phyloP scores from a whole-genome alignment of 1,140 invertebrate species.

The Drosophila takahashii region DNA sequence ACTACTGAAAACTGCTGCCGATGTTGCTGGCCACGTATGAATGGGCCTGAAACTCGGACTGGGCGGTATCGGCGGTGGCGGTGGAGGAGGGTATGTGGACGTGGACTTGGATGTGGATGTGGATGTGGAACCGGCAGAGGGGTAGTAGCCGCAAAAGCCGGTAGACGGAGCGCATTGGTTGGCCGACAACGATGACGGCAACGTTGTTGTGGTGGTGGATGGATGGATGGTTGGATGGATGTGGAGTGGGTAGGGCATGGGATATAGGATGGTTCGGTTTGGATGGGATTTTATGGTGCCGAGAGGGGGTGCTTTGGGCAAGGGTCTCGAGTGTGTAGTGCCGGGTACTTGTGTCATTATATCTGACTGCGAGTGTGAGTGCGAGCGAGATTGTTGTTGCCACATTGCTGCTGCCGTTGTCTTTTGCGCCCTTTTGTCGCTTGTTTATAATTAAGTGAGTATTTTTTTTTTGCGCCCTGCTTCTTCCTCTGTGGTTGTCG shows the following conservation, averaged over 20 bases:
- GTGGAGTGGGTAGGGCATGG: conserved; percentile 10
- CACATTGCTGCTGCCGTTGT: conserved; percentile 55
- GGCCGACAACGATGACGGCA: conserved; percentile 51
- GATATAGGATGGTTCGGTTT: conserved; percentile 7
- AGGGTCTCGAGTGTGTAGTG: conserved; percentile 63
- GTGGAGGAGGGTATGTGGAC: conserved; percentile 9
- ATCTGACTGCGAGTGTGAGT: conserved; percentile 38
- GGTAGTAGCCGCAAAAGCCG: conserved; percentile 74
- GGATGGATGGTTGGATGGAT: conserved; percentile 1
- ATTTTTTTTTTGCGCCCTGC: conserved; percentile 56
- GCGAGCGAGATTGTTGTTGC: conserved; percentile 54
- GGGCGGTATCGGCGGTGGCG: conserved; percentile 28
- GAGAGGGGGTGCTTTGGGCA: conserved; percentile 35
- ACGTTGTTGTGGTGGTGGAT: conserved; percentile 51
- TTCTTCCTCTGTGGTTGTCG: conserved; percentile 73
- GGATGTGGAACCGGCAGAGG: conserved; percentile 42
- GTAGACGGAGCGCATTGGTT: conserved; percentile 73
- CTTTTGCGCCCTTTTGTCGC: conserved; percentile 83
- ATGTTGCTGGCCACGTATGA: conserved; percentile 64
- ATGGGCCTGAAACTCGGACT: conserved; percentile 51
- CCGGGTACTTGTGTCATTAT: conserved; percentile 69
- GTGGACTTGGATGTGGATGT: background rate
- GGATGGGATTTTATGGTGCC: conserved; percentile 5
- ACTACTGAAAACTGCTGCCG: conserved; percentile 81
- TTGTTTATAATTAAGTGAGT: conserved; percentile 83